These are phyloP conservation scores for Myotis yumanensis DNA, from an alignment of 2,113 vertebrate species.

Conservation along the genomic window DNA sequence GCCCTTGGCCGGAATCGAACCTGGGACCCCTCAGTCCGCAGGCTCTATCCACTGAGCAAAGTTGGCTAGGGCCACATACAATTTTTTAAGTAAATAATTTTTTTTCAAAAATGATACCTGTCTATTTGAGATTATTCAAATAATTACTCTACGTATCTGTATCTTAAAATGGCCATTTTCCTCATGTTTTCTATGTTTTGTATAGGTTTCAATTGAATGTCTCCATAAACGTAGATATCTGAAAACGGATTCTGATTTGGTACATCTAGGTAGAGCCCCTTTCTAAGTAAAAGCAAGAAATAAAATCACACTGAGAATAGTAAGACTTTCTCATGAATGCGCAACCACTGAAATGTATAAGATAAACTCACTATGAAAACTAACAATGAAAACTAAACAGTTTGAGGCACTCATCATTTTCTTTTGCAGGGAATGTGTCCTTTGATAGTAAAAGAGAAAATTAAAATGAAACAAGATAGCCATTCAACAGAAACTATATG, in stretches of 20 bases:
- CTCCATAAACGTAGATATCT: background rate
- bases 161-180: background rate
- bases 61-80: background rate
- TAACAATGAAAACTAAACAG: background rate
- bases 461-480: background rate
- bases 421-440: background rate
- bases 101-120: background rate
- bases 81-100: no score
- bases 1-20: no score
- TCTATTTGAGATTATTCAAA: constrained; percentile 1
- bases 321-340: background rate
- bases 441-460: constrained; percentile 18
- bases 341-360: background rate
- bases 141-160: background rate
- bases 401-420: background rate
- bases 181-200: background rate
- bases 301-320: background rate
- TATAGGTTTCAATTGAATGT: background rate
- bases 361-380: background rate
- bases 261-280: background rate
- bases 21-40: no score
- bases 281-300: background rate
- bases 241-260: background rate
- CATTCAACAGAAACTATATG: background rate
- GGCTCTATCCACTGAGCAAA: no score